These are phyloP conservation scores for Saguinus midas DNA, from an alignment of 2,113 vertebrate species.

Conservation along the genomic window DNA sequence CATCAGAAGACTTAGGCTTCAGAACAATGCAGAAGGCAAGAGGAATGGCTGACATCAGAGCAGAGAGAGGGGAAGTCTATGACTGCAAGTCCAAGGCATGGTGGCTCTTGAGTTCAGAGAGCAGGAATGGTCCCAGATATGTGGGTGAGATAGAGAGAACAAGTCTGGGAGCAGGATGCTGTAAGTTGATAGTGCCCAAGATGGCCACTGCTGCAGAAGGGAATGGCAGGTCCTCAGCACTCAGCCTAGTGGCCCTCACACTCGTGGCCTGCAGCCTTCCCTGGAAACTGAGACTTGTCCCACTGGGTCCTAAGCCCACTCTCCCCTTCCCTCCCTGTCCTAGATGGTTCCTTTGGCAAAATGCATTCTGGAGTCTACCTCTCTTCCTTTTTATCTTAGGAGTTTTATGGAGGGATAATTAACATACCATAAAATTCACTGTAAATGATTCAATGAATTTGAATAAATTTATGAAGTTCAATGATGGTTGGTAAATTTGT, in stretches of 20 bases:
- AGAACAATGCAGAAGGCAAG: background rate
- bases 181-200: background rate
- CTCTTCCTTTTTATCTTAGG: background rate
- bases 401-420: constrained; percentile 5
- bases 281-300: background rate
- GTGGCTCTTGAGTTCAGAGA: background rate
- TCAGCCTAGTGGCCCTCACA: background rate
- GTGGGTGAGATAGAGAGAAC: background rate
- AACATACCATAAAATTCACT: background rate
- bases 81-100: background rate
- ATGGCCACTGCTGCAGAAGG: background rate
- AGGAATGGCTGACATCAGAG: background rate
- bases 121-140: background rate
- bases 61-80: background rate
- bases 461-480: background rate
- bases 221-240: background rate
- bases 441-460: background rate
- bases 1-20: background rate
- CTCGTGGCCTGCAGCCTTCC: background rate
- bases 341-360: background rate
- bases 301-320: background rate
- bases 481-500: background rate
- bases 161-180: background rate
- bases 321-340: background rate
- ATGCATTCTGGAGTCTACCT: background rate